These are phyloP conservation scores for Apamea sordens DNA, from an alignment of 2,888 invertebrate genomes.

Conservation along the genomic window DNA sequence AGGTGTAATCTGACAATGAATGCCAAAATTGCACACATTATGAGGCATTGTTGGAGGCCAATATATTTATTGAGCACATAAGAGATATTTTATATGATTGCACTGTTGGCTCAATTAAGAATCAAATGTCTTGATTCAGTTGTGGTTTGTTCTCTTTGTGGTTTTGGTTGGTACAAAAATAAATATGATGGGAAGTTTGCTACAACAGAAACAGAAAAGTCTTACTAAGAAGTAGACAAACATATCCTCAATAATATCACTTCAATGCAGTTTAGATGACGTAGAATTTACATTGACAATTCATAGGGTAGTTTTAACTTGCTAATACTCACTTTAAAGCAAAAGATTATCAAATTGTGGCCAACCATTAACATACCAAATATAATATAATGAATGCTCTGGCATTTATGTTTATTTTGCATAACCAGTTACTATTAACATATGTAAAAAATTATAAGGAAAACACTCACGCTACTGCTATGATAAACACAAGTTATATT, in stretches of 20 bases:
- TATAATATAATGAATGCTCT: slow-evolving; percentile 14
- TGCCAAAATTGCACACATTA: slow-evolving; percentile 13
- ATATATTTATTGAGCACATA: slow-evolving; percentile 58
- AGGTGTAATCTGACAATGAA: slow-evolving; percentile 27
- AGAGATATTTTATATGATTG: slow-evolving; percentile 44
- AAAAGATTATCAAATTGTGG: slow-evolving; percentile 16
- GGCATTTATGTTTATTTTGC: slow-evolving; percentile 41
- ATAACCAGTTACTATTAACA: slow-evolving; percentile 45
- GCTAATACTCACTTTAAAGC: not conserved
- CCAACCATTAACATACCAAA: slow-evolving; percentile 27
- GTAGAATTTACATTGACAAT: not conserved
- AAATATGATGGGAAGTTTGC: not conserved
- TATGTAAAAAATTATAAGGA: slow-evolving; percentile 19
- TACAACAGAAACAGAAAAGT: not conserved
- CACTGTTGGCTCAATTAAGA: slow-evolving; percentile 57
- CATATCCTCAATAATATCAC: not conserved
- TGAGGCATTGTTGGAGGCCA: slow-evolving; percentile 57
- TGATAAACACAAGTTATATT: slow-evolving; percentile 22
- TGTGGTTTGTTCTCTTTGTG: slow-evolving; percentile 47
- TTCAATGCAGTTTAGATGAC: not conserved
- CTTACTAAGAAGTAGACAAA: not conserved
- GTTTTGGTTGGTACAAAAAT: slow-evolving; percentile 23
- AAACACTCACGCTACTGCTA: slow-evolving; percentile 21
- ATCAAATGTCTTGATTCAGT: slow-evolving; percentile 52
- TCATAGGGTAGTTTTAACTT: not conserved